phyloP scores from a whole-genome alignment of 2,888 invertebrate genomes.

The Pachydiplax longipennis region DNA sequence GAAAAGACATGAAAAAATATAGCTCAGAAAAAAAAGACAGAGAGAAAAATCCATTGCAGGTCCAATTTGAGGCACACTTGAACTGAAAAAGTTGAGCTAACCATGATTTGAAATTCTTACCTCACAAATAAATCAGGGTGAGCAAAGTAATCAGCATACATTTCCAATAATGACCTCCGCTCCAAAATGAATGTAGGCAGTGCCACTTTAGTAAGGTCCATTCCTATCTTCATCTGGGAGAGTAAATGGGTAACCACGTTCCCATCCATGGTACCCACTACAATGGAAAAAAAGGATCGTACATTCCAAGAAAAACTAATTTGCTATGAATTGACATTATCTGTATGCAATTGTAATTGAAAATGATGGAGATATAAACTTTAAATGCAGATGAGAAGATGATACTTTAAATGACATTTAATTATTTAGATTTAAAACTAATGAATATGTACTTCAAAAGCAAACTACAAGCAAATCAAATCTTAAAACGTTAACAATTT shows the following conservation, averaged over 20 bases:
- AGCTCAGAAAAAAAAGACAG: no score
- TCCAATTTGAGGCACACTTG: no score
- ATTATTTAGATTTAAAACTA: no score
- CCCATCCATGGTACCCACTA: slow-evolving; percentile 88
- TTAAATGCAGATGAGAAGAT: no score
- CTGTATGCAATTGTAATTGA: background rate
- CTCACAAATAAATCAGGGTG: slow-evolving; percentile 96
- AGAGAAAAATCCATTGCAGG: no score
- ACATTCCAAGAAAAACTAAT: slow-evolving; percentile 38
- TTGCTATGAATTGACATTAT: background rate
- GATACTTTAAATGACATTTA: background rate
- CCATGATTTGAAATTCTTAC: slow-evolving; percentile 62
- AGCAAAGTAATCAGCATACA: slow-evolving; percentile 99
- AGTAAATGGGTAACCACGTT: slow-evolving; percentile 96
- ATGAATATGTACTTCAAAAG: no score
- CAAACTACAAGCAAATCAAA: no score
- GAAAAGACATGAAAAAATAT: no score
- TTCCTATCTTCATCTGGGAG: slow-evolving; percentile 98
- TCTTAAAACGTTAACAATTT: no score
- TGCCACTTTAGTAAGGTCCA: slow-evolving; percentile 99
- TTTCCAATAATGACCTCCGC: slow-evolving; percentile 94
- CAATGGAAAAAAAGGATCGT: background rate
- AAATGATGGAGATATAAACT: no score
- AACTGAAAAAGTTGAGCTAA: no score
- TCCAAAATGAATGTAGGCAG: slow-evolving; percentile 98